phyloP scores from a whole-genome alignment of 2,888 invertebrate species.

The Torymus auratus region DNA sequence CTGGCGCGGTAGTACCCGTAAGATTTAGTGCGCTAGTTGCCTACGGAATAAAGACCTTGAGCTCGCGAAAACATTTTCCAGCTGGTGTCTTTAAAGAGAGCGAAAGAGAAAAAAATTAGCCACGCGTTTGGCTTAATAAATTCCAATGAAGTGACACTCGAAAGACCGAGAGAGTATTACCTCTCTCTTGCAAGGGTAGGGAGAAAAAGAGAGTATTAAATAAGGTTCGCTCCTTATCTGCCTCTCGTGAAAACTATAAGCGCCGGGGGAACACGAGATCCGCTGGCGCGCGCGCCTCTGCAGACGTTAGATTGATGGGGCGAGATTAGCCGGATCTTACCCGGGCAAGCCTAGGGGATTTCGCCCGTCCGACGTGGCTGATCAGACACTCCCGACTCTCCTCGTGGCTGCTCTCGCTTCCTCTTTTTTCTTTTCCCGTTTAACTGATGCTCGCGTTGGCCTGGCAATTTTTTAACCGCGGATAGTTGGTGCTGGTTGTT shows the following conservation, averaged over 20 bases:
- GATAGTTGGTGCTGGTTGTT: no score
- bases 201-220: conserved; percentile 56
- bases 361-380: conserved; percentile 60
- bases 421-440: conserved; percentile 42
- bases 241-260: conserved; percentile 60
- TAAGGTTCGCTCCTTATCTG: conserved; percentile 58
- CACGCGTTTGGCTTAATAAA: neutral
- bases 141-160: conserved; percentile 14
- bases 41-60: neutral
- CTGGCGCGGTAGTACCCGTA: conserved; percentile 52
- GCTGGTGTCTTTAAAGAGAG: no score
- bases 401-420: neutral
- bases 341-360: conserved; percentile 62
- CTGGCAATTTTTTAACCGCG: no score
- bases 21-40: conserved; percentile 23
- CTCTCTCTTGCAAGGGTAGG: conserved; percentile 34
- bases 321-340: conserved; percentile 70
- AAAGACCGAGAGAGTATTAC: neutral
- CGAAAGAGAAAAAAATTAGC: neutral
- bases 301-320: conserved; percentile 72
- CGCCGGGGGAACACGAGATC: conserved; percentile 59
- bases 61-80: neutral
- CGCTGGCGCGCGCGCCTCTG: conserved; percentile 58
- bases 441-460: neutral
- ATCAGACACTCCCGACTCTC: conserved; percentile 60